phyloP scores from a whole-genome alignment of 2,113 vertebrate genomes.

The Stigmatopora nigra region DNA sequence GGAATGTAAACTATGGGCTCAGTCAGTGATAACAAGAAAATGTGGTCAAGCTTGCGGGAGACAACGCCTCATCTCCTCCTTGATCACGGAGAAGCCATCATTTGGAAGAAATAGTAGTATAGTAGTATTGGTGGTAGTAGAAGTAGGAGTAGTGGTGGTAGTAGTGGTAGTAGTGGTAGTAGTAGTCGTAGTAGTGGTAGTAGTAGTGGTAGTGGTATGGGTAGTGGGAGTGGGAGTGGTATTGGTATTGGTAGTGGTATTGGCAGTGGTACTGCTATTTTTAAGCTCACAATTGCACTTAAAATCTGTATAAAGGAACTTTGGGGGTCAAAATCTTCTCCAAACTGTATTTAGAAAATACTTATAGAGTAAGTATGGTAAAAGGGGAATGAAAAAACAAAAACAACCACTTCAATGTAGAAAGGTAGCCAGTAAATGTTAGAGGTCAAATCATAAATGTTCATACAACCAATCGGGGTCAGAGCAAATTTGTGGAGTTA shows the following conservation, averaged over 20 bases:
- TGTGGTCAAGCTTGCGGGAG: slow-evolving; percentile 29
- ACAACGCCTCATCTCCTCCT: not conserved
- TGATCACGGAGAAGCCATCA: not conserved
- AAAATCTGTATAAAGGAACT: no score
- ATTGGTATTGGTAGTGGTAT: no score
- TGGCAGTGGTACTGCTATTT: no score
- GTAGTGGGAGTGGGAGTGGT: no score
- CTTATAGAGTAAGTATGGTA: no score
- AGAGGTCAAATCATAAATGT: slow-evolving; percentile 7
- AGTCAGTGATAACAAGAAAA: slow-evolving; percentile 26
- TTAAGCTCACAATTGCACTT: no score
- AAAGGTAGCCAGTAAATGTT: not conserved
- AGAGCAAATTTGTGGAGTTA: slow-evolving; percentile 37
- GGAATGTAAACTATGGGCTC: slow-evolving; percentile 33
- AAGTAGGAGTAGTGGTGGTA: not conserved
- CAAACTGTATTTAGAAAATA: no score
- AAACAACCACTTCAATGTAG: not conserved
- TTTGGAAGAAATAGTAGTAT: not conserved
- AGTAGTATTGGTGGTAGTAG: not conserved
- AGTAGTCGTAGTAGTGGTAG: no score
- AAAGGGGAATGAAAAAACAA: not conserved
- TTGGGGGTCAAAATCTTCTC: no score
- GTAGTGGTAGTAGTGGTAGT: not conserved
- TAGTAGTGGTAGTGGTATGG: no score
- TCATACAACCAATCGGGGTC: slow-evolving; percentile 12